Evolutionary conservation across 2,888 invertebrate species (phyloP), one percentile per base, ranked within the genome.

Genomic region (Ennomos fuscantarius): DNA sequence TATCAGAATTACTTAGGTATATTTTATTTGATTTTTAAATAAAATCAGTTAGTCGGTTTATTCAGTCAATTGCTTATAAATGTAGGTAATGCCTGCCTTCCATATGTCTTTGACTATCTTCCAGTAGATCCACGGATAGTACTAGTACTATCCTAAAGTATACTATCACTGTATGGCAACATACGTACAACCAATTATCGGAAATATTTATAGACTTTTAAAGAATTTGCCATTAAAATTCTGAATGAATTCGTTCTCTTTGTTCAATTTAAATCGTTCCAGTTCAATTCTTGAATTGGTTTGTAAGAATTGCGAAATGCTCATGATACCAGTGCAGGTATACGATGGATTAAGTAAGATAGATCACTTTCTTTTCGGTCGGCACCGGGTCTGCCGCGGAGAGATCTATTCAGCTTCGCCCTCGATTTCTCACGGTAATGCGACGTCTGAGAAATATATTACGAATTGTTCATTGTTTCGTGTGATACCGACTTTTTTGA

Each of bases 361-460:
- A 72, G 73, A 79, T 86, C 81, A 81, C 86, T 87, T 87, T 87
- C 86, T 82, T 85, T 86, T 82, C 73, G 74, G 69, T 63, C 73
- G 73, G 74, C 74, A 64, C 52, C 65, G 67, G 57, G 65, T 68
- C 69, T 70, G 69, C 67, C 69, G 69, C 69, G 54, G 65, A 50
- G 59, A 61, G 69, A 62, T 69, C 77, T 74, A 78, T 78, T 79
- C 77, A 73, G 72, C 67, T 75, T 72, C 72, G 82, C 78, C 83
- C 82, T 81, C 77, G 77, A 81, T 68, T 68, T 69, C 67, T 67
- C 69, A 67, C 69, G 65, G 58, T 63, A 58, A 54, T 61, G 57
- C 60, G 56, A 63, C 56, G 59, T 55, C 63, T 60, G 60, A 57
- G 62, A 66, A 54, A 60, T 41, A 60, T 56, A 59, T 54, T 64